Conservation (phyloP, 2,113 vertebrate genomes). For the Zootoca vivipara region DNA sequence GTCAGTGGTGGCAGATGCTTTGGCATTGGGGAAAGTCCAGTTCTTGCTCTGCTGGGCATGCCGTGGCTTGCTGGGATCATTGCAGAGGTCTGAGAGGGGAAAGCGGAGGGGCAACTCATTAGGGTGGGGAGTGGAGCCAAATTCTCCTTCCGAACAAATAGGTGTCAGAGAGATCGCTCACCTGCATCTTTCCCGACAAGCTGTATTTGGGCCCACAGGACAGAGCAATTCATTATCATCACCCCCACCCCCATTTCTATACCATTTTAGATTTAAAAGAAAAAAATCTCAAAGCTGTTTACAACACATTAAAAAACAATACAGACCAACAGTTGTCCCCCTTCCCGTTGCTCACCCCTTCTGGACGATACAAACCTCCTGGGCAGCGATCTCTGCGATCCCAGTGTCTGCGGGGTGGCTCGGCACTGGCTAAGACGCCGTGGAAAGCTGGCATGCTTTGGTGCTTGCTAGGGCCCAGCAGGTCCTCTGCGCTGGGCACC, state of each 20-base stretch:
- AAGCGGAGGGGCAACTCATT: neutral
- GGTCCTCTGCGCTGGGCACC: slow-evolving; percentile 81
- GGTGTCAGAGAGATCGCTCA: neutral
- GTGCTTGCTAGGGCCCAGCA: slow-evolving; percentile 77
- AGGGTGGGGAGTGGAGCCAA: too few relatives aligned
- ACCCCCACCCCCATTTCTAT: too few relatives aligned
- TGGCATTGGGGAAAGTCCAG: slow-evolving; percentile 90
- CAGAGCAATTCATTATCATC: neutral
- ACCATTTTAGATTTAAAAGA: too few relatives aligned
- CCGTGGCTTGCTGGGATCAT: slow-evolving; percentile 51
- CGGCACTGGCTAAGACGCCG: slow-evolving; percentile 57
- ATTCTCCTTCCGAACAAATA: neutral
- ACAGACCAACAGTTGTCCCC: too few relatives aligned
- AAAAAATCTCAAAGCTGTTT: too few relatives aligned
- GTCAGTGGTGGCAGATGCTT: slow-evolving; percentile 75
- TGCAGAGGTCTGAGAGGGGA: slow-evolving; percentile 57
- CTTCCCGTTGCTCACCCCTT: neutral
- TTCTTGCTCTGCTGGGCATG: slow-evolving; percentile 80
- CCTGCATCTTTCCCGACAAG: fast-evolving
- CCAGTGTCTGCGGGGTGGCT: neutral
- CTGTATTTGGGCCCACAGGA: too few relatives aligned
- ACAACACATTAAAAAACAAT: too few relatives aligned
- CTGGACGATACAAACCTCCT: slow-evolving; percentile 64
- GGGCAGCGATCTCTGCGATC: slow-evolving; percentile 45
- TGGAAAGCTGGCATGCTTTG: slow-evolving; percentile 75